Percentiles rank a stretch among this genome's conserved stretches.
These are phyloP conservation scores for Epirrhoe tristata DNA, from an alignment of 2,888 invertebrate species.

Conservation along the genomic window DNA sequence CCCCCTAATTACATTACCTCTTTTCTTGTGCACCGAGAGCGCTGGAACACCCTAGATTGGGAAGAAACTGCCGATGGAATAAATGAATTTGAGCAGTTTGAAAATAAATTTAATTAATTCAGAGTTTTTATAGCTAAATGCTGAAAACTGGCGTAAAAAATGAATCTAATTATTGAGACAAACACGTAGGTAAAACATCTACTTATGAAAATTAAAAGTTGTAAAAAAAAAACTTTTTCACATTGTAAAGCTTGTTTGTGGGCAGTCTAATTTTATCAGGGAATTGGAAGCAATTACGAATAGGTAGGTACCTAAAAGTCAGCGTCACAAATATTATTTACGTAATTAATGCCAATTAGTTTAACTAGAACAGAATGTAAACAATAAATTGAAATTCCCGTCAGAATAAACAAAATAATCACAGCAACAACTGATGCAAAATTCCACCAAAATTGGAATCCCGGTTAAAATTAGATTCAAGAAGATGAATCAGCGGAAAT, in stretches of 20 bases:
- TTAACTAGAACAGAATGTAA: neutral
- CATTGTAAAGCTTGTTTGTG: neutral
- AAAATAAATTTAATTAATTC: too few relatives aligned
- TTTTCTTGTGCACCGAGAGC: conserved; percentile 29
- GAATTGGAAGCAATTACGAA: neutral
- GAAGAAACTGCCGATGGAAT: neutral
- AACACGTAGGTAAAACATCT: too few relatives aligned
- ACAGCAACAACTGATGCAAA: neutral
- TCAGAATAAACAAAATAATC: neutral
- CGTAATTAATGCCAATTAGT: neutral
- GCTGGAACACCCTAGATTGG: conserved; percentile 16
- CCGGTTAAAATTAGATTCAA: neutral
- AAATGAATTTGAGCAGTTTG: too few relatives aligned
- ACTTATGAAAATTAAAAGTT: too few relatives aligned
- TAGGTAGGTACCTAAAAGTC: neutral
- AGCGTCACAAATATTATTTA: conserved; percentile 1
- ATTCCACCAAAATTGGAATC: neutral
- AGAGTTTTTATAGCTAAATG: too few relatives aligned
- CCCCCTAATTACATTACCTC: conserved; percentile 63
- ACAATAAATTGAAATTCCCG: conserved; percentile 1
- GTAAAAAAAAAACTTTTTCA: too few relatives aligned
- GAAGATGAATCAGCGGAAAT: neutral
- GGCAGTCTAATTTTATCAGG: neutral
- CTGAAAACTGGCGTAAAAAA: too few relatives aligned
- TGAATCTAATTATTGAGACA: too few relatives aligned